Percentiles rank a stretch among this genome's conserved stretches.
phyloP scores from a whole-genome alignment of 2,888 invertebrate genomes.

The Microctonus brassicae region DNA sequence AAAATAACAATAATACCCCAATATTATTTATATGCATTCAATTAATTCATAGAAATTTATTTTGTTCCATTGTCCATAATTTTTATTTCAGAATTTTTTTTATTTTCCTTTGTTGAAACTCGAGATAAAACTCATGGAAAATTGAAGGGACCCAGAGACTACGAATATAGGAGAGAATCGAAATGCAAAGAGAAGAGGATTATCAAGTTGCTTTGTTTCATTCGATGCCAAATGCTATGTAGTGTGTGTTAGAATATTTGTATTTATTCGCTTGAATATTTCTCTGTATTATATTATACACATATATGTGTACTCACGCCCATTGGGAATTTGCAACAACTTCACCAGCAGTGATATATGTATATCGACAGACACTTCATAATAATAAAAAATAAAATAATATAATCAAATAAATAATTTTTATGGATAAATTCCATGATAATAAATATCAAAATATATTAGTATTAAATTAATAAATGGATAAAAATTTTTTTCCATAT shows the following conservation, averaged over 20 bases:
- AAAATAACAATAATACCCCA: too few species aligned
- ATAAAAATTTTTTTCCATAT: too few species aligned
- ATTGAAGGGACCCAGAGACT: neutral
- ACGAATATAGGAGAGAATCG: neutral
- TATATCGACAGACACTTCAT: neutral
- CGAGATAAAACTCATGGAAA: neutral
- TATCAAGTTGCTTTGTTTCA: neutral
- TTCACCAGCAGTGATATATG: neutral
- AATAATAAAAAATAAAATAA: neutral
- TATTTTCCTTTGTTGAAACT: neutral
- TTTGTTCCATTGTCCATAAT: neutral
- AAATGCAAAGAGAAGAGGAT: neutral
- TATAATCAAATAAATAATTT: neutral
- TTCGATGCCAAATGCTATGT: neutral
- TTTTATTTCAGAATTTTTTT: neutral
- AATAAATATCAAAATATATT: neutral
- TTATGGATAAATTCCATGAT: neutral
- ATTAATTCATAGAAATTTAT: neutral
- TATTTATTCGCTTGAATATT: neutral
- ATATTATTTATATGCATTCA: too few species aligned
- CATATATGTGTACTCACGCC: neutral
- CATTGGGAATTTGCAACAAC: neutral
- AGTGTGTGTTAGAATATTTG: neutral
- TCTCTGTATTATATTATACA: neutral
- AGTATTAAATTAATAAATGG: neutral